Evolutionary conservation across 2,888 invertebrate species (phyloP), one percentile per base, ranked within the genome.

Genomic region (Darwinula stevensoni): DNA sequence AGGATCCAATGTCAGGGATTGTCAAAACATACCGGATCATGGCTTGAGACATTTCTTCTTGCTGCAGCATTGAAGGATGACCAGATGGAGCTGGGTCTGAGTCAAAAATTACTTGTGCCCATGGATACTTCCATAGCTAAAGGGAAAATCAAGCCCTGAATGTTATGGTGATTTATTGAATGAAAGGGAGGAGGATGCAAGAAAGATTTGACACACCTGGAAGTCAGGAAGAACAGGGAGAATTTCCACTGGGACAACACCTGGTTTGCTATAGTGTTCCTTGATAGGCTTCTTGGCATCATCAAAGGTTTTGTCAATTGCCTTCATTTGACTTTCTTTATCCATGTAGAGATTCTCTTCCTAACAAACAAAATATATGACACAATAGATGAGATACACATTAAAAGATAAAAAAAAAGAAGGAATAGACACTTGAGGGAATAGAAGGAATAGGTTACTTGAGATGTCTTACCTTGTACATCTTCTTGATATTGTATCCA

Each of bases 1-100:
- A 16, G 11, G 3, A n/a, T n/a, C n/a, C n/a, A n/a, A n/a, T n/a
- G n/a, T n/a, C n/a, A 12, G 2, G 2, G 4, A 28, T 6, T 4
- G 4, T 3, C 13, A 14, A 18, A 9, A 30, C 27, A 18, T 47
- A 73, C 74, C 86, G 65, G 55, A 94, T 91, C 84, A 94, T 88
- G 44, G 91, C 94, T 52, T 94, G 88, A 16, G 86, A 86, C 88
- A 94, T 91, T 49, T 88, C 84, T 50, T 91, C 88, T 43, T 80
- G 65, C 47, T 86, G 82, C 5, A 73, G 73, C 16, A 76, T 71
- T 30, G 74, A 65, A 43, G 75, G 67, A 45, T 75, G 70, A 35
- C 76, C 82, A 27, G 67, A 59, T 0, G 88, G 86, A 4, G 91
- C 84, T 6, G 94, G 94, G 56, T 97, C 97, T 1, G 86, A 76